A percentile compares a stretch with the other conserved stretches of the same genome.
Conservation (phyloP, 2,797 vertebrate genomes). For the Rhincodon typus region DNA sequence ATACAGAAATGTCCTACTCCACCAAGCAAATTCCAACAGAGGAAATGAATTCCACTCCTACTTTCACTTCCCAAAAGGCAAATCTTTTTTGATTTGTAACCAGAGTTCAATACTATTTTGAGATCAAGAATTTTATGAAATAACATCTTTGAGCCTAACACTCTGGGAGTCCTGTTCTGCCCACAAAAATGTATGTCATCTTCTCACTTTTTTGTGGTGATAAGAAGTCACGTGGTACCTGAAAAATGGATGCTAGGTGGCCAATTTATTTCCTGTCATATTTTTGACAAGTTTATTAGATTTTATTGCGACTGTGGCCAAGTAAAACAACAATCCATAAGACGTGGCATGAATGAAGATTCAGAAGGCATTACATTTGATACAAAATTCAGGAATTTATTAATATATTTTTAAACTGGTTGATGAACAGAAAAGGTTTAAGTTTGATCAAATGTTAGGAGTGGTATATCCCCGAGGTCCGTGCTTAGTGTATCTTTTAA, state of each 20-base stretch:
- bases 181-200: too few relatives aligned
- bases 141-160: too few relatives aligned
- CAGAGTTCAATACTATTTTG: too few relatives aligned
- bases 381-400: not conserved
- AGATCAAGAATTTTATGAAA: too few relatives aligned
- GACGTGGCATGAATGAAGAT: not conserved
- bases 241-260: not conserved
- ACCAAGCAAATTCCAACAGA: too few relatives aligned
- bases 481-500: not conserved
- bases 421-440: not conserved
- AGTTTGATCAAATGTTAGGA: not conserved
- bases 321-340: not conserved
- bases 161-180: too few relatives aligned
- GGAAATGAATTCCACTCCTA: too few relatives aligned
- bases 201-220: not conserved
- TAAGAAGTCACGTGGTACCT: not conserved
- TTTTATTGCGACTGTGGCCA: not conserved
- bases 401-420: not conserved
- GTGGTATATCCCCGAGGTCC: not conserved
- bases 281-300: not conserved
- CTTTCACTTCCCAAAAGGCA: too few relatives aligned
- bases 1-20: too few relatives aligned
- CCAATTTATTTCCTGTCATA: too few relatives aligned
- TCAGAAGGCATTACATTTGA: not conserved
- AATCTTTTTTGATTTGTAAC: too few relatives aligned